A percentile compares a stretch with the other conserved stretches of the same genome.
Evolutionary conservation across 2,888 invertebrate species (phyloP).

Genomic region (Piscicola geometra): DNA sequence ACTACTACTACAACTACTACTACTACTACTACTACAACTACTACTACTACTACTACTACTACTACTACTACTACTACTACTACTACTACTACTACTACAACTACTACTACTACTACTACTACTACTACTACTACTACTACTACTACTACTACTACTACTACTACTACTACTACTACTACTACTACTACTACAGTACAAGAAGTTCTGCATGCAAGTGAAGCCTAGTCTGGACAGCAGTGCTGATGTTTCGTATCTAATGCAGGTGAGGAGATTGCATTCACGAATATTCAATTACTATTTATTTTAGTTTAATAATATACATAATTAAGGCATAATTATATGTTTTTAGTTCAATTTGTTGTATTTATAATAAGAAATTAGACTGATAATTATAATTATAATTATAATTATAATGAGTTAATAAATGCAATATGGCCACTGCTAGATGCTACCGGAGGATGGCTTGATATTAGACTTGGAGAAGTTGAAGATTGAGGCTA

Average conservation of each 20-base stretch:
- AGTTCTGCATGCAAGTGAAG: conserved; percentile 17
- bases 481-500: conserved; percentile 27
- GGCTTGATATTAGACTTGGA: conserved; percentile 16
- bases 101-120: background rate
- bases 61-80: background rate
- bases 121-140: background rate
- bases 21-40: background rate
- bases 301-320: too few relatives aligned
- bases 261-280: background rate
- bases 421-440: background rate
- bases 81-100: background rate
- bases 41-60: background rate
- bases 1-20: too few relatives aligned
- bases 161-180: background rate
- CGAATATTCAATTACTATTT: too few relatives aligned
- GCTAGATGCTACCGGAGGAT: background rate
- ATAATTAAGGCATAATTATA: too few relatives aligned
- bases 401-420: too few relatives aligned
- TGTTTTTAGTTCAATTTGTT: too few relatives aligned
- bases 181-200: background rate
- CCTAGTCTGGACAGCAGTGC: background rate
- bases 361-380: too few relatives aligned
- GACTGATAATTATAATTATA: too few relatives aligned
- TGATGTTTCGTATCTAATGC: background rate
- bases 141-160: background rate